Percentiles rank a stretch among this genome's conserved stretches.
Evolutionary conservation across 2,113 vertebrate genomes (phyloP).

Genomic region (Aplodontia rufa): DNA sequence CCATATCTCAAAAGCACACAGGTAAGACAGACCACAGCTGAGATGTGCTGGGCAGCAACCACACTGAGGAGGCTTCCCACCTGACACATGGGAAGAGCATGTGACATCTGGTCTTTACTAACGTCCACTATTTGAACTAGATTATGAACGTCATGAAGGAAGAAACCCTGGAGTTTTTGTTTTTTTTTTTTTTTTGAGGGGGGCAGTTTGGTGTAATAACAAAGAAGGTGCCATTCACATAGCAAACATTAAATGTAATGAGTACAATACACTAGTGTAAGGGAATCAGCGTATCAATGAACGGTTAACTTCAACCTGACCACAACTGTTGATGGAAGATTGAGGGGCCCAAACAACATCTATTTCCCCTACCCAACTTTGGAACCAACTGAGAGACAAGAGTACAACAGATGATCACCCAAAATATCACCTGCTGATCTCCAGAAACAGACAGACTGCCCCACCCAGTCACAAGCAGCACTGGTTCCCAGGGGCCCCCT

Average conservation of each 20-base stretch:
- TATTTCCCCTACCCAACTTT: neutral
- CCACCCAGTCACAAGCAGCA: neutral
- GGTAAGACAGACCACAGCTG: neutral
- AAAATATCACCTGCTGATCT: conserved; percentile 30
- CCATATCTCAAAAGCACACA: neutral
- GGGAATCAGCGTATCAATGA: neutral
- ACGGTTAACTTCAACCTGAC: neutral
- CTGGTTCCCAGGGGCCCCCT: neutral
- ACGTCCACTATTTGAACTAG: neutral
- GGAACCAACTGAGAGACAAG: neutral
- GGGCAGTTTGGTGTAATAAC: neutral
- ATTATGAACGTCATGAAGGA: neutral
- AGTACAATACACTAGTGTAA: neutral
- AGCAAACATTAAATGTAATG: neutral
- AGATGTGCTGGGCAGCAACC: rapidly evolving
- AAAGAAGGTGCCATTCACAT: neutral
- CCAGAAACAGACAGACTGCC: conserved; percentile 12
- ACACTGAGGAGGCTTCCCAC: neutral
- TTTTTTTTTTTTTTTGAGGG: too few relatives aligned
- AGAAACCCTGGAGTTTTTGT: neutral
- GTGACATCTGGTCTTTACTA: neutral
- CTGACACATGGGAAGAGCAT: neutral
- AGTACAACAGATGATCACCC: conserved; percentile 30
- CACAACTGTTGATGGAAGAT: neutral
- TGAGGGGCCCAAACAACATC: neutral